phyloP scores from a whole-genome alignment of 2,797 vertebrate genomes.

The Chloroceryle inda region DNA sequence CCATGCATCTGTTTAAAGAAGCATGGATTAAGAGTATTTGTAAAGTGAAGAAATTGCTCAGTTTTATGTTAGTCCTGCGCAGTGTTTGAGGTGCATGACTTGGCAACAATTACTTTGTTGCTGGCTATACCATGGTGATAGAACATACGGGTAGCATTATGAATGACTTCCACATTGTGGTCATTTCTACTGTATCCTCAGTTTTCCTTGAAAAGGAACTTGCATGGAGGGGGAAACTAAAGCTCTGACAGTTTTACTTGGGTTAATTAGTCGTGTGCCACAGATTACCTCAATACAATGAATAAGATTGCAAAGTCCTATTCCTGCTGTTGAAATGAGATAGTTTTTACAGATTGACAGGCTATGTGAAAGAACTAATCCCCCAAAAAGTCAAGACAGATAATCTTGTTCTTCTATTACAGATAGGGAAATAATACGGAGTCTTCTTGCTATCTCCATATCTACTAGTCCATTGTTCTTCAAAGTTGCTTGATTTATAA shows the following conservation, averaged over 20 bases:
- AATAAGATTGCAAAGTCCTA: background rate
- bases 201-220: background rate
- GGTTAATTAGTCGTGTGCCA: background rate
- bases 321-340: background rate
- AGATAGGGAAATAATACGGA: background rate
- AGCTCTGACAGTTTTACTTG: background rate
- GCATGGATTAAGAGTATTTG: background rate
- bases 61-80: background rate
- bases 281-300: background rate
- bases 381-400: background rate
- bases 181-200: background rate
- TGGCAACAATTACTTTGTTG: background rate
- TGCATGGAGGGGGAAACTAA: background rate
- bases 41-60: background rate
- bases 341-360: background rate
- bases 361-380: background rate
- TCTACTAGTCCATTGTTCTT: background rate
- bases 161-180: background rate
- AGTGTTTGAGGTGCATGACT: background rate
- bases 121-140: rapidly evolving
- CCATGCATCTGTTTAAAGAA: background rate
- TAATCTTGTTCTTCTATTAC: background rate
- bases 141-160: background rate
- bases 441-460: background rate
- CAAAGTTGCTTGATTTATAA: background rate